phyloP scores from a whole-genome alignment of 1,140 invertebrate species.

The Lethrus apterus region DNA sequence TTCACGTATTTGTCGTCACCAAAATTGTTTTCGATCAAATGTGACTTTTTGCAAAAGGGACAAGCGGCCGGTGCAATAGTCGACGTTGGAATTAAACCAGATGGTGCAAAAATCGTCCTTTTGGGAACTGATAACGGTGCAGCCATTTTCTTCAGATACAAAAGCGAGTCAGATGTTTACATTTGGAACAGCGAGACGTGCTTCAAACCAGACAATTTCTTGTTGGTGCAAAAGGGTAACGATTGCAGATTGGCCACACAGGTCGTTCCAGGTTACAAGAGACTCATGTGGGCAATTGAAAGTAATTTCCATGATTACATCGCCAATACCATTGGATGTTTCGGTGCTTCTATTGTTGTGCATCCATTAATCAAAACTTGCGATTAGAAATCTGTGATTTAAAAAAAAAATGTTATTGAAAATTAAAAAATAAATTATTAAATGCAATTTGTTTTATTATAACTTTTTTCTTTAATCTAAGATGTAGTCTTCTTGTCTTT shows the following conservation, averaged over 20 bases:
- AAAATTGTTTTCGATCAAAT: constrained; percentile 50
- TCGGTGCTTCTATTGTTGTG: constrained; percentile 39
- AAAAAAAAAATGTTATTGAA: not conserved
- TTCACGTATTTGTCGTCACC: constrained; percentile 52
- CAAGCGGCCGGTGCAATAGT: constrained; percentile 44
- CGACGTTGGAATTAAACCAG: constrained; percentile 49
- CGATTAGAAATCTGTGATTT: constrained; percentile 21
- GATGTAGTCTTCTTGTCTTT: too few species aligned
- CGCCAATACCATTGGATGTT: constrained; percentile 48
- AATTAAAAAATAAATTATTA: not conserved
- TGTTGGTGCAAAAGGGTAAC: constrained; percentile 49
- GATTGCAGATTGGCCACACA: constrained; percentile 53
- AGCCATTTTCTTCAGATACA: constrained; percentile 51
- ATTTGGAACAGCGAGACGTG: constrained; percentile 52
- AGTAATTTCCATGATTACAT: constrained; percentile 60
- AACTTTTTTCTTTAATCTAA: too few species aligned
- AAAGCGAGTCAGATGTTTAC: constrained; percentile 53
- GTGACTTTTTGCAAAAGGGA: constrained; percentile 44
- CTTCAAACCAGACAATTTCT: constrained; percentile 48
- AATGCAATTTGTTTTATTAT: too few species aligned
- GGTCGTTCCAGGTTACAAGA: constrained; percentile 50
- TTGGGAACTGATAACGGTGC: constrained; percentile 53
- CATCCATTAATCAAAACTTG: constrained; percentile 37
- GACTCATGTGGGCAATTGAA: constrained; percentile 54
- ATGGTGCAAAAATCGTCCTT: constrained; percentile 46